Evolutionary conservation across 2,797 vertebrate genomes (phyloP), one percentile per base, ranked within the genome.

Genomic region (Podarcis lilfordi): DNA sequence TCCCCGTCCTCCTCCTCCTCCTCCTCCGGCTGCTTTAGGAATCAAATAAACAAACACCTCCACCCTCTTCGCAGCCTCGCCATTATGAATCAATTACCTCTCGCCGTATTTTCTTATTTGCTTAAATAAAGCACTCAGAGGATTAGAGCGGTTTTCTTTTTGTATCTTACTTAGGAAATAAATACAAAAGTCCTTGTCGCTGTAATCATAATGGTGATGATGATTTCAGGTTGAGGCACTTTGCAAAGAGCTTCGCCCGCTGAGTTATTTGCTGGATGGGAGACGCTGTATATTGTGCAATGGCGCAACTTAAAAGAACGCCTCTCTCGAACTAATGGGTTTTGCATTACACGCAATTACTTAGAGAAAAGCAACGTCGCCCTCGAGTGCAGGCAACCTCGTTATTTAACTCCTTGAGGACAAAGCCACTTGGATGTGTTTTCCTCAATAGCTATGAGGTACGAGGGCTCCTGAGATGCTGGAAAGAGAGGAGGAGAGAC

Each of bases 11-110:
- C 98, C 97, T 97, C 98, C 97, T 97, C 98, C 98, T 98, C 97
- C 96, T 98, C 96, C 98, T 98, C 97, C 97, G 97, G 96, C 97
- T 97, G 97, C 97, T 97, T 96, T 96, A 97, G 94, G 97, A 97
- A 97, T 97, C 97, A 98, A 98, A 98, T 95, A 96, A 97, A 96
- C 92, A 96, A 96, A 96, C 96, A 96, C 92, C 92, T 91, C 90
- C 85, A 4, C 81, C 89, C 82, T 85, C 79, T 91, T 91, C 87
- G 83, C 90, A 78, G 11, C 85, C 93, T 93, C 89, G 95, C 96
- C 96, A 96, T 97, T 97, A 95, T 94, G 95, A 96, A 97, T 97
- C 96, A 96, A 96, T 97, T 96, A 96, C 95, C 80, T 89, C 89
- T 95, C 93, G 93, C 95, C 87, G 94, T 95, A 94, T 96, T 94